Conservation (phyloP, 1,140 invertebrate genomes). For the Thaumetopoea pityocampa region DNA sequence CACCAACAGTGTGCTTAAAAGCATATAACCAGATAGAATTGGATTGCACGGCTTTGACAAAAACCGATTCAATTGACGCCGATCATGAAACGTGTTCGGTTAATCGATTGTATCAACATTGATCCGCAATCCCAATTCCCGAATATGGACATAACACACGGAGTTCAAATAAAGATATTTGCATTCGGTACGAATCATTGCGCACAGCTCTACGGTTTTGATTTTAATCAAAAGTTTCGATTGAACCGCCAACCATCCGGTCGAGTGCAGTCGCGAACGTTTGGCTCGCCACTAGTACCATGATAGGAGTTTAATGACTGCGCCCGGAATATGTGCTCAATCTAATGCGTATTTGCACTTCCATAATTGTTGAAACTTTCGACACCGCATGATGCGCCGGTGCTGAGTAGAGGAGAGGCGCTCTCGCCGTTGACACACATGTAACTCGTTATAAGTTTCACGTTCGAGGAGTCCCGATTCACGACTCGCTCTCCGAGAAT, state of each 20-base stretch:
- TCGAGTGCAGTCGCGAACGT: slow-evolving; percentile 50
- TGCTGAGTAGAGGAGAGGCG: slow-evolving; percentile 1
- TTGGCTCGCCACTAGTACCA: slow-evolving; percentile 28
- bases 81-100: slow-evolving; percentile 7
- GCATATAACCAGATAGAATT: not conserved
- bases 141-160: slow-evolving; percentile 51
- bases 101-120: slow-evolving; percentile 54
- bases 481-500: slow-evolving; percentile 4
- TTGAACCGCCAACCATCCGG: slow-evolving; percentile 57
- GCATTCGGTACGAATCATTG: slow-evolving; percentile 47
- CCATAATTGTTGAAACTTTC: slow-evolving; percentile 52
- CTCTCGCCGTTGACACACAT: slow-evolving; percentile 23
- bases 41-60: not conserved
- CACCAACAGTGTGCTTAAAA: not conserved
- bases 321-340: slow-evolving; percentile 51
- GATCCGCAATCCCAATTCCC: slow-evolving; percentile 40
- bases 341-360: slow-evolving; percentile 59
- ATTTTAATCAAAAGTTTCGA: slow-evolving; percentile 75
- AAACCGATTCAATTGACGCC: slow-evolving; percentile 4
- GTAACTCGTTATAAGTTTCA: slow-evolving; percentile 48
- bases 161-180: slow-evolving; percentile 69
- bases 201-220: slow-evolving; percentile 56
- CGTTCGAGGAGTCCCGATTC: slow-evolving; percentile 10
- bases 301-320: slow-evolving; percentile 49
- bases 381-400: slow-evolving; percentile 18